Evolutionary conservation across 1,140 invertebrate species (phyloP), one percentile per base, ranked within the genome.

Genomic region (Hycleus cichorii): DNA sequence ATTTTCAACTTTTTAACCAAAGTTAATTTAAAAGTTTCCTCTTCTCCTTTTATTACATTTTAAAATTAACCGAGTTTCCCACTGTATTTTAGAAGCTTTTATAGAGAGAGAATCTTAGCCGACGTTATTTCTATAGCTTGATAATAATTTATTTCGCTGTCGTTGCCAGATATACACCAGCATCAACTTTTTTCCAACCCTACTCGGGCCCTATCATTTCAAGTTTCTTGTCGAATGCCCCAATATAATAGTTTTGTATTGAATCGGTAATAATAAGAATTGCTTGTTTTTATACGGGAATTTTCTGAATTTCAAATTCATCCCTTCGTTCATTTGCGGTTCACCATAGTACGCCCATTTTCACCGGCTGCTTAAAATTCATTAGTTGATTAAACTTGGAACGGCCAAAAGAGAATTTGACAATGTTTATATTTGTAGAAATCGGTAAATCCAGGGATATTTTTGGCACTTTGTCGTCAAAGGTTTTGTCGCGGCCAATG

Each of bases 21-120:
- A 53, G 51, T 53, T 53, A 53, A 53, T 53, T 53, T 53, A 53
- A 53, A 53, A 53, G 51, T 53, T 53, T 42, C 51, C 25, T 32
- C 51, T 53, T 32, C 7, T 7, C 32, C 25, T 53, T 53, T 53
- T 53, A 53, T 53, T 53, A 42, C 51, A 53, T 53, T 53, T 53
- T 53, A 40, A 53, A 53, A 53, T 53, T 53, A 53, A 53, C 51
- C 51, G 43, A 53, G 42, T 53, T 53, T 32, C 51, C 45, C 51
- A 32, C 32, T 27, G 51, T 53, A 53, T 53, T 53, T 46, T 53
- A 53, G 46, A 46, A 53, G 51, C 51, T 53, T 53, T 53, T 53
- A 53, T 53, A 46, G 51, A 53, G 51, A 52, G 45, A 52, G 32
- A 53, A 53, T 53, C 51, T 53, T 39, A 53, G 43, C 42, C 51